phyloP scores from a whole-genome alignment of 2,797 vertebrate genomes.

The Semotilus atromaculatus region DNA sequence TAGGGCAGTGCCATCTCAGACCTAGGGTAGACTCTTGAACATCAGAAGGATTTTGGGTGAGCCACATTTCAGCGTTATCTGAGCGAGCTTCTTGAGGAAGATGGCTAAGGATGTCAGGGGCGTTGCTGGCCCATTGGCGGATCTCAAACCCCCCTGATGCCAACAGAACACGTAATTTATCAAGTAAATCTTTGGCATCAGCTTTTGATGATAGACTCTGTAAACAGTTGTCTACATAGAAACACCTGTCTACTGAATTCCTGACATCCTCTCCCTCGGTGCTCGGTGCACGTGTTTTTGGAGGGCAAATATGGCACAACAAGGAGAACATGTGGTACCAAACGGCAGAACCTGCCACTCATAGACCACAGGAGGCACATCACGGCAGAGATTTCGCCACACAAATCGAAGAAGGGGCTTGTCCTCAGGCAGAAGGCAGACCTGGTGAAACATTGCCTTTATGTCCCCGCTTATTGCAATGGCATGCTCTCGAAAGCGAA shows the following conservation, averaged over 20 bases:
- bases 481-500: neutral
- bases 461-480: neutral
- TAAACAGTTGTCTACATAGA: constrained; percentile 25
- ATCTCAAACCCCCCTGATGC: constrained; percentile 13
- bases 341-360: too few species aligned
- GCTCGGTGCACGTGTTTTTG: neutral
- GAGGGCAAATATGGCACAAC: neutral
- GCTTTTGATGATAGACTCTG: neutral
- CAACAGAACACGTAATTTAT: neutral
- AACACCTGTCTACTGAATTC: neutral
- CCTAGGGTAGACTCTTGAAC: neutral
- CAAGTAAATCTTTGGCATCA: neutral
- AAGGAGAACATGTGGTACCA: neutral
- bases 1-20: constrained; percentile 9
- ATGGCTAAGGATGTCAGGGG: neutral
- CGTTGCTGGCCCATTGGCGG: constrained; percentile 12
- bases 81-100: neutral
- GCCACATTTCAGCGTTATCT: neutral
- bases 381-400: too few species aligned
- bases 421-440: neutral
- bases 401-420: too few species aligned
- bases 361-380: too few species aligned
- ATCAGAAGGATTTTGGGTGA: neutral
- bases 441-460: constrained; percentile 26
- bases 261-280: neutral